Evolutionary conservation across 2,888 invertebrate species (phyloP).

Genomic region (Epirrhoe alternata): DNA sequence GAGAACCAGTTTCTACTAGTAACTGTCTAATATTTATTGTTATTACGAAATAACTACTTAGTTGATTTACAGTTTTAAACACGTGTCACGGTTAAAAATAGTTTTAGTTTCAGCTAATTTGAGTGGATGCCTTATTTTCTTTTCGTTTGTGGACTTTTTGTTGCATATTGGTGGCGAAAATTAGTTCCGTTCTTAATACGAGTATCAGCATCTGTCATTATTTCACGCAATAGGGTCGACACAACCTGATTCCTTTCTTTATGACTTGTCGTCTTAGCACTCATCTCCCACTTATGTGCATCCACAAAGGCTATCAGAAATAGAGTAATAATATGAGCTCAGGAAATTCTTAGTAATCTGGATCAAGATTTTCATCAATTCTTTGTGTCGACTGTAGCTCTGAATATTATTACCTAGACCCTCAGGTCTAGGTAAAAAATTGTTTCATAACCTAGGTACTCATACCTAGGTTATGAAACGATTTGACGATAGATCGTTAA

Average conservation of each 20-base stretch:
- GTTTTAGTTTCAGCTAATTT: background rate
- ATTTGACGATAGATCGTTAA: background rate
- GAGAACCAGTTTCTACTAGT: background rate
- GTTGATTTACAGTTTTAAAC: background rate
- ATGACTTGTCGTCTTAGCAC: background rate
- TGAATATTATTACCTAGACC: background rate
- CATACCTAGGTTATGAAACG: background rate
- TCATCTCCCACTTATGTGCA: background rate
- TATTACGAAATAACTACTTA: background rate
- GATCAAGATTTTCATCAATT: background rate
- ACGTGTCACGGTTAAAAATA: background rate
- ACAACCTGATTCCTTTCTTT: background rate
- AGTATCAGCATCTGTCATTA: background rate
- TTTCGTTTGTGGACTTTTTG: too few species aligned
- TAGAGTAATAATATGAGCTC: background rate
- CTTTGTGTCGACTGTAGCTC: background rate
- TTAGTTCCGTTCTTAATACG: too few species aligned
- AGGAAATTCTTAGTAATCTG: background rate
- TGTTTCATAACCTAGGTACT: too few species aligned
- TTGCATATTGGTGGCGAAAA: too few species aligned
- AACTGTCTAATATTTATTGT: background rate
- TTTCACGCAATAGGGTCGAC: background rate
- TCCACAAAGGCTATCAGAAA: background rate
- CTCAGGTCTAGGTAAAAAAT: too few species aligned
- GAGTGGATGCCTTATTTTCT: too few species aligned